phyloP scores from a whole-genome alignment of 2,113 vertebrate species.

The Centrocercus urophasianus region DNA sequence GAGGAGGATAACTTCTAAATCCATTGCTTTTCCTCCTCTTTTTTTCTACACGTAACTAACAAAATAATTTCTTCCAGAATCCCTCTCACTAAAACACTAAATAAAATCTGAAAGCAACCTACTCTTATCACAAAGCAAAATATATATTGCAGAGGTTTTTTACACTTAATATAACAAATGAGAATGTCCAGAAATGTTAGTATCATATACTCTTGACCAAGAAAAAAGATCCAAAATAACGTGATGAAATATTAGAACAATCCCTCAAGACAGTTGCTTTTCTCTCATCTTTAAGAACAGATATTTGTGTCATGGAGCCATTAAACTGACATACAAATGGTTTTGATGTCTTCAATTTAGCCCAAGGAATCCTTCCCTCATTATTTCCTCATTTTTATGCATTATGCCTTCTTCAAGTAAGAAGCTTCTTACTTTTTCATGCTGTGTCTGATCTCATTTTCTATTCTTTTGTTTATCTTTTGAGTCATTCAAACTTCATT shows the following conservation, averaged over 20 bases:
- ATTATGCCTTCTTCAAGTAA: not conserved
- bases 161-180: not conserved
- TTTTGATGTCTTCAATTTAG: constrained; percentile 26
- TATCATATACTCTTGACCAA: not conserved
- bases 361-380: not conserved
- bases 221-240: not conserved
- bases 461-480: constrained; percentile 43
- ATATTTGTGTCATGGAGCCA: not conserved
- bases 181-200: not conserved
- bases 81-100: not conserved
- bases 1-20: not conserved
- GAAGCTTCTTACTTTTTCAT: constrained; percentile 24
- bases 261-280: not conserved
- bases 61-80: rapidly evolving
- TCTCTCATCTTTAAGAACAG: not conserved
- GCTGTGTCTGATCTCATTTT: constrained; percentile 20
- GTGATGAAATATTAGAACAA: not conserved
- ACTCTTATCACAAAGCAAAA: not conserved
- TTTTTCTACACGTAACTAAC: not conserved
- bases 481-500: constrained; percentile 27
- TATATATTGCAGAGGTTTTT: not conserved
- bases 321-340: not conserved
- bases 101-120: not conserved
- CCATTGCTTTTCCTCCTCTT: not conserved
- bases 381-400: not conserved